Percentiles rank a stretch among this genome's conserved stretches.
Conservation (phyloP, 2,888 invertebrate genomes). For the Aplocera efformata region DNA sequence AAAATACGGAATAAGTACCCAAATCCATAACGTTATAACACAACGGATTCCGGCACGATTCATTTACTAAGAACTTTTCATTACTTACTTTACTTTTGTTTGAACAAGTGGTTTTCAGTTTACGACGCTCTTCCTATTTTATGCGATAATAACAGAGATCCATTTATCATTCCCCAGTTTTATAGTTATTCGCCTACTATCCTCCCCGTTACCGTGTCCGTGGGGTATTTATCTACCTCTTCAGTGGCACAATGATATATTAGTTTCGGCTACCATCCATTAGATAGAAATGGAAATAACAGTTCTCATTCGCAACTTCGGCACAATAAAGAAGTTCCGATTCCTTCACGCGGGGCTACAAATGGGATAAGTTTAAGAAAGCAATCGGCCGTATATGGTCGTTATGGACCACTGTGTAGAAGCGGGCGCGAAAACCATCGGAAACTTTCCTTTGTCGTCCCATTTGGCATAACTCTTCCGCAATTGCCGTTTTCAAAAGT, state of each 20-base stretch:
- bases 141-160: conserved; percentile 37
- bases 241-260: conserved; percentile 53
- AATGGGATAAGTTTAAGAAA: conserved; percentile 78
- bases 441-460: conserved; percentile 66
- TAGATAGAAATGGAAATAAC: conserved; percentile 72
- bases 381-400: conserved; percentile 78
- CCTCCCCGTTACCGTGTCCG: conserved; percentile 1
- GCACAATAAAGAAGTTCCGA: conserved; percentile 74
- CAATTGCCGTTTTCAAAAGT: conserved; percentile 41
- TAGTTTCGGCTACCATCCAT: conserved; percentile 50
- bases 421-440: conserved; percentile 68
- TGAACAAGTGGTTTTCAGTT: conserved; percentile 27
- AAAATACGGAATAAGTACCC: background rate
- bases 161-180: conserved; percentile 53
- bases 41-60: background rate
- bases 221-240: conserved; percentile 26
- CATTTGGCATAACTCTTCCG: conserved; percentile 61
- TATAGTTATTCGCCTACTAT: conserved; percentile 43
- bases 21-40: too few species aligned
- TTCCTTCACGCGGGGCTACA: conserved; percentile 65
- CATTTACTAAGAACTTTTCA: conserved; percentile 3
- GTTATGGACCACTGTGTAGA: conserved; percentile 69
- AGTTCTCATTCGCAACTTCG: conserved; percentile 64
- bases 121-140: conserved; percentile 33
- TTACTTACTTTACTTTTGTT: conserved; percentile 22